Conservation (phyloP, 2,888 invertebrate species). For the Hemicrepidius hirtus region DNA sequence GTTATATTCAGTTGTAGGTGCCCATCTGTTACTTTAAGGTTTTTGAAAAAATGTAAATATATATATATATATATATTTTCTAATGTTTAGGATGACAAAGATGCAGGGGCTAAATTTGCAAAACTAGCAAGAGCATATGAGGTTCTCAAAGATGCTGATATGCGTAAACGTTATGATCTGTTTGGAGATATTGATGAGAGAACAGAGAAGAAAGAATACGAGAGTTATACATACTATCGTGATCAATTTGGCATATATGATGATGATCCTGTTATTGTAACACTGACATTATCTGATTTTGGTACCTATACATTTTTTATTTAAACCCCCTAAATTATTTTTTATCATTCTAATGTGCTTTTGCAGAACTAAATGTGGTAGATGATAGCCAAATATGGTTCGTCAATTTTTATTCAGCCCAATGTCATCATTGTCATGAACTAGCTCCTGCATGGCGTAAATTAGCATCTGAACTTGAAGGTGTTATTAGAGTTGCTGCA, state of each 20-base stretch:
- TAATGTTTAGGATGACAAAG: constrained; percentile 79
- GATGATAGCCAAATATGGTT: constrained; percentile 84
- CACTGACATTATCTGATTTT: constrained; percentile 83
- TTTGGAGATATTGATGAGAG: constrained; percentile 82
- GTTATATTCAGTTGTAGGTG: too few relatives aligned
- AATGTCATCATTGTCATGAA: constrained; percentile 89
- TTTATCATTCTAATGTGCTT: constrained; percentile 16
- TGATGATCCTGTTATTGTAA: constrained; percentile 87
- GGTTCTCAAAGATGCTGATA: constrained; percentile 87
- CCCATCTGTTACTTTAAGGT: too few relatives aligned
- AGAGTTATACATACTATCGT: constrained; percentile 87
- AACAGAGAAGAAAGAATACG: constrained; percentile 79
- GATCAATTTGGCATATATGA: constrained; percentile 91
- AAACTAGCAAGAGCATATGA: constrained; percentile 90
- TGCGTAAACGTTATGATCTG: constrained; percentile 85
- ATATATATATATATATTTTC: constrained; percentile 27
- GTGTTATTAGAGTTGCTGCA: constrained; percentile 86
- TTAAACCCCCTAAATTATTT: too few relatives aligned
- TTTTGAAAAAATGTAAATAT: constrained; percentile 1
- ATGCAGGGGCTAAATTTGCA: constrained; percentile 85
- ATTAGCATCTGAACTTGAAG: constrained; percentile 84
- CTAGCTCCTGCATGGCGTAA: constrained; percentile 89
- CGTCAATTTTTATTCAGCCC: constrained; percentile 91
- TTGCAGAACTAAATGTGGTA: constrained; percentile 71
- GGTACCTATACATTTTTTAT: constrained; percentile 71